These are phyloP conservation scores for Cephus nigrinus DNA, from an alignment of 2,888 invertebrate species.

Conservation along the genomic window DNA sequence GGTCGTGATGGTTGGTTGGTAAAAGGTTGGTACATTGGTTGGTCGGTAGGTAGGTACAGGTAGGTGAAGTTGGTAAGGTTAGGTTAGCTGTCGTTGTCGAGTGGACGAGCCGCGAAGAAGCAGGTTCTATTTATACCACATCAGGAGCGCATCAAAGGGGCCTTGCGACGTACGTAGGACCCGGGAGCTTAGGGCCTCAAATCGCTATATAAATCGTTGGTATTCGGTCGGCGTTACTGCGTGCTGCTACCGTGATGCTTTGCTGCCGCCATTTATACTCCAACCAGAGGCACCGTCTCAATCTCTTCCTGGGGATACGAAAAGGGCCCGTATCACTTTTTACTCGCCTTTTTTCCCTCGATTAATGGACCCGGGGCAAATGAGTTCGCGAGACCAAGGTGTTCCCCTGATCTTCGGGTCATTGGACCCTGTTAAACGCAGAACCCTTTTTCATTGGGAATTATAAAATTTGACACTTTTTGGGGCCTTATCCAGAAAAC, in stretches of 20 bases:
- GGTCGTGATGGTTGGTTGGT: background rate
- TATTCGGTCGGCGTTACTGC: conserved; percentile 22
- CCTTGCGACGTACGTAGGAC: conserved; percentile 1
- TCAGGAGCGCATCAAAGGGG: conserved; percentile 20
- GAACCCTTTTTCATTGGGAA: background rate
- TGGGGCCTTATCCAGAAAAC: background rate
- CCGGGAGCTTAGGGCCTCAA: conserved; percentile 14
- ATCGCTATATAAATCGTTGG: conserved; percentile 30
- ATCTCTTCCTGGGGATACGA: background rate
- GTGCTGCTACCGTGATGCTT: background rate
- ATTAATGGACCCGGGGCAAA: background rate
- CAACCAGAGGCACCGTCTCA: background rate
- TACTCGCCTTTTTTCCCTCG: background rate
- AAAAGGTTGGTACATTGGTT: background rate
- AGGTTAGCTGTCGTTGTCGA: conserved; percentile 4
- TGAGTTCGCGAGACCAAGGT: background rate
- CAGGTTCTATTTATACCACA: conserved; percentile 29
- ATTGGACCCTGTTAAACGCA: background rate
- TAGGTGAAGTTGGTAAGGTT: background rate
- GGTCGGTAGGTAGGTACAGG: background rate
- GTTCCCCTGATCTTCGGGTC: background rate
- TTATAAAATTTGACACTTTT: background rate
- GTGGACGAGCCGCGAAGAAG: conserved; percentile 13
- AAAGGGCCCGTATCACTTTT: background rate
- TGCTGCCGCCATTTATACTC: background rate